Conservation (phyloP, 2,888 invertebrate species). For the Drosophila tripunctata region DNA sequence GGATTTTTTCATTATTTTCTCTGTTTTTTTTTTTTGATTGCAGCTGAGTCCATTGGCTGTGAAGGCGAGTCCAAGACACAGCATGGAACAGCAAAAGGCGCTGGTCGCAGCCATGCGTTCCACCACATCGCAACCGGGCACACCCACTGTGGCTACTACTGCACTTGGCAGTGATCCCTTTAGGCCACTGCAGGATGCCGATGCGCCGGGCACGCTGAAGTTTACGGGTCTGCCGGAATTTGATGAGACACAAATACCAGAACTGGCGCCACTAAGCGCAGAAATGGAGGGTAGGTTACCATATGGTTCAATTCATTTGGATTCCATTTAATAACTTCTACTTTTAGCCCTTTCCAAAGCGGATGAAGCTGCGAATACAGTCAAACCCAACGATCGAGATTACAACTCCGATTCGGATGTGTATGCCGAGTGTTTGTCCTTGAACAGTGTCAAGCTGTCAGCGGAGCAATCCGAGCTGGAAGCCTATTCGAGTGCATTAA, state of each 20-base stretch:
- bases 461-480: slow-evolving; percentile 66
- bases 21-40: neutral
- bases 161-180: slow-evolving; percentile 15
- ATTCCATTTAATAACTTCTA: neutral
- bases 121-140: slow-evolving; percentile 31
- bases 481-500: slow-evolving; percentile 71
- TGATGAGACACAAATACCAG: slow-evolving; percentile 78
- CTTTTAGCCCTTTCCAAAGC: slow-evolving; percentile 44
- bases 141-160: slow-evolving; percentile 25
- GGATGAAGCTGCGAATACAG: neutral
- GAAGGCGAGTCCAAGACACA: slow-evolving; percentile 61
- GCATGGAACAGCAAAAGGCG: slow-evolving; percentile 63
- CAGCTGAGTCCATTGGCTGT: slow-evolving; percentile 75
- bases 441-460: slow-evolving; percentile 42
- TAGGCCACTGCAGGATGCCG: slow-evolving; percentile 34
- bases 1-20: neutral
- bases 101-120: slow-evolving; percentile 49
- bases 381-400: slow-evolving; percentile 39
- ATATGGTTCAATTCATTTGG: no score
- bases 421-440: slow-evolving; percentile 81
- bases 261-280: slow-evolving; percentile 55
- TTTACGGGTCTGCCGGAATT: slow-evolving; percentile 72
- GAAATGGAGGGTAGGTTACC: slow-evolving; percentile 70
- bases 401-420: slow-evolving; percentile 65
- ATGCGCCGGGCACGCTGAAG: slow-evolving; percentile 30